phyloP scores from a whole-genome alignment of 1,140 invertebrate species.

The Diorhabda elongata region DNA sequence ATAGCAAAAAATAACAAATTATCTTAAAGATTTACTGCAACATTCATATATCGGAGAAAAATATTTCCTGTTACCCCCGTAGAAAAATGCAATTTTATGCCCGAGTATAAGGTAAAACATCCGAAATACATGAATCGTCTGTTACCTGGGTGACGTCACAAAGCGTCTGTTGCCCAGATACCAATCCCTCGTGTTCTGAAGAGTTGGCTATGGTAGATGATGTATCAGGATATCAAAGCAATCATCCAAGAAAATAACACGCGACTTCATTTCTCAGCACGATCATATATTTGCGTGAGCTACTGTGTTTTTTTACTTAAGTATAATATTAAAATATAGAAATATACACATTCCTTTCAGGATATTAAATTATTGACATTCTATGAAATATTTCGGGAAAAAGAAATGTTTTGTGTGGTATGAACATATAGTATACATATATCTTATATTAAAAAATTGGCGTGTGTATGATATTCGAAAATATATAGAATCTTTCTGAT shows the following conservation, averaged over 20 bases:
- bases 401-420: background rate
- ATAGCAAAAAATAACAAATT: too few species aligned
- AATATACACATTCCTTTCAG: slow-evolving; percentile 35
- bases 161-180: slow-evolving; percentile 42
- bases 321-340: slow-evolving; percentile 43
- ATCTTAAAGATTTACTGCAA: too few species aligned
- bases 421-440: background rate
- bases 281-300: slow-evolving; percentile 12
- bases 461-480: too few species aligned
- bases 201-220: slow-evolving; percentile 18
- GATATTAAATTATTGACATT: slow-evolving; percentile 41
- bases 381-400: slow-evolving; percentile 1
- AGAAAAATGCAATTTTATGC: background rate
- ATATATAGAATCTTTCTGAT: too few species aligned
- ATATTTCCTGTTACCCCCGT: background rate
- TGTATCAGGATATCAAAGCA: slow-evolving; percentile 40
- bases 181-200: slow-evolving; percentile 37
- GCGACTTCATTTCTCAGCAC: background rate
- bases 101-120: slow-evolving; percentile 11
- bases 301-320: slow-evolving; percentile 25
- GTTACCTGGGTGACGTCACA: slow-evolving; percentile 44
- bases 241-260: slow-evolving; percentile 35
- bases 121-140: slow-evolving; percentile 21
- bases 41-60: too few species aligned
- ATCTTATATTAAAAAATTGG: too few species aligned